Evolutionary conservation across 2,113 vertebrate species (phyloP).

Genomic region (Chaetops frenatus): DNA sequence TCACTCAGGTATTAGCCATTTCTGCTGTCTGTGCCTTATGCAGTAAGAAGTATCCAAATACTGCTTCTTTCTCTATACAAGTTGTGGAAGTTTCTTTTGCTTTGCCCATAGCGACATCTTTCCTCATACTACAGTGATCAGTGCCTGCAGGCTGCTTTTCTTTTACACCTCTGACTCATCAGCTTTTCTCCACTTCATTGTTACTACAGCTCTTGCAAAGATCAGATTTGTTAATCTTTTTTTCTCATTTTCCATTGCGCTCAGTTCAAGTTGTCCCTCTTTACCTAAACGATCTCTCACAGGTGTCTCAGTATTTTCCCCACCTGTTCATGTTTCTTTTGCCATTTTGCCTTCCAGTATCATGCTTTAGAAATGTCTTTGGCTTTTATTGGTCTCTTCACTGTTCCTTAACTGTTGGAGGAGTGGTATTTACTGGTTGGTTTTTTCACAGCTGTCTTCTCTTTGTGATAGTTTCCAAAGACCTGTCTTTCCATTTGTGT

Average conservation of each 20-base stretch:
- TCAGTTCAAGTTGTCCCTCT: not conserved
- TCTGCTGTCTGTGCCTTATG: not conserved
- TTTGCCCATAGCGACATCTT: not conserved
- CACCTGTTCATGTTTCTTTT: not conserved
- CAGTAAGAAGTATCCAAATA: not conserved
- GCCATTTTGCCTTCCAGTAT: not conserved
- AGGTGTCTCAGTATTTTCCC: not conserved
- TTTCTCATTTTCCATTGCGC: not conserved
- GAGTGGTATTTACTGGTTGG: not conserved
- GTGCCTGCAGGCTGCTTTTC: not conserved
- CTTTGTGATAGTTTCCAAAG: not conserved
- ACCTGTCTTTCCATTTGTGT: not conserved
- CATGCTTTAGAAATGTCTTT: not conserved
- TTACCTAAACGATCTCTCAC: not conserved
- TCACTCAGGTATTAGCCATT: not conserved
- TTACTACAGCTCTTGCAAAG: not conserved
- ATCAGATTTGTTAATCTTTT: not conserved
- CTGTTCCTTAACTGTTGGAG: not conserved
- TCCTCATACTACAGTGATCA: not conserved
- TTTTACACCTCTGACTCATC: not conserved
- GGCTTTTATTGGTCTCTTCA: not conserved
- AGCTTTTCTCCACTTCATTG: not conserved
- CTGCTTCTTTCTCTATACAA: not conserved
- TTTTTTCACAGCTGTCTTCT: not conserved
- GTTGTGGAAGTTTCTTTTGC: not conserved